Evolutionary conservation across 2,888 invertebrate species (phyloP).

Genomic region (Acanthosepion pharaonis): DNA sequence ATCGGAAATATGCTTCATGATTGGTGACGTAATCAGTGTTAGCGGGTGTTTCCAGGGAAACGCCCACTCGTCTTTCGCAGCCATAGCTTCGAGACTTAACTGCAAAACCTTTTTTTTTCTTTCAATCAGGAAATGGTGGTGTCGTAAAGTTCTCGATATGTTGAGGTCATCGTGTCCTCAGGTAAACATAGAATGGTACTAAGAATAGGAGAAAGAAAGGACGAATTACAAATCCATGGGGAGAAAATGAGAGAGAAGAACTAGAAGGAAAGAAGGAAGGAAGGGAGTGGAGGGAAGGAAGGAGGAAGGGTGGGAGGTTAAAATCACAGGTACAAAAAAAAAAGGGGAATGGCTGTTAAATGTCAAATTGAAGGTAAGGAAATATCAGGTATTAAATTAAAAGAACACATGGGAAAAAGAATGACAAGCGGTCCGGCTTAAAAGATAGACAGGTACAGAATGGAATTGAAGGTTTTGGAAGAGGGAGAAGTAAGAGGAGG

Average conservation of each 20-base stretch:
- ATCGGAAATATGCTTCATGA: not conserved
- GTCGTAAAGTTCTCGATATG: not conserved
- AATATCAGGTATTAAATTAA: no score
- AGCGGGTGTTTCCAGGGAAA: not conserved
- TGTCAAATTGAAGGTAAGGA: no score
- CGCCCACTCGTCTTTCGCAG: not conserved
- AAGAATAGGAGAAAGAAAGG: not conserved
- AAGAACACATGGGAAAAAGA: not conserved
- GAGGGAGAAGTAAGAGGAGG: not conserved
- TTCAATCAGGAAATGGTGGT: not conserved
- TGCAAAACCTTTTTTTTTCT: not conserved
- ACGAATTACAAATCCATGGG: not conserved
- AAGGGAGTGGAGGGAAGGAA: not conserved
- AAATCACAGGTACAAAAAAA: no score
- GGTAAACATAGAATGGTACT: not conserved
- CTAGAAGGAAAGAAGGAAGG: not conserved
- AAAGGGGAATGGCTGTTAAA: no score
- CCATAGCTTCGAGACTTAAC: not conserved
- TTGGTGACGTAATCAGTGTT: conserved; percentile 33
- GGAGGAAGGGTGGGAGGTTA: not conserved
- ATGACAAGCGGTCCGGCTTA: not conserved
- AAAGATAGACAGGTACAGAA: no score
- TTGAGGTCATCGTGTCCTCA: not conserved
- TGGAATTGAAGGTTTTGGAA: not conserved
- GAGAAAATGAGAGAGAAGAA: not conserved